Base-by-base conservation (phyloP, 2,113 vertebrate species). In the Rhizomys pruinosus region DNA sequence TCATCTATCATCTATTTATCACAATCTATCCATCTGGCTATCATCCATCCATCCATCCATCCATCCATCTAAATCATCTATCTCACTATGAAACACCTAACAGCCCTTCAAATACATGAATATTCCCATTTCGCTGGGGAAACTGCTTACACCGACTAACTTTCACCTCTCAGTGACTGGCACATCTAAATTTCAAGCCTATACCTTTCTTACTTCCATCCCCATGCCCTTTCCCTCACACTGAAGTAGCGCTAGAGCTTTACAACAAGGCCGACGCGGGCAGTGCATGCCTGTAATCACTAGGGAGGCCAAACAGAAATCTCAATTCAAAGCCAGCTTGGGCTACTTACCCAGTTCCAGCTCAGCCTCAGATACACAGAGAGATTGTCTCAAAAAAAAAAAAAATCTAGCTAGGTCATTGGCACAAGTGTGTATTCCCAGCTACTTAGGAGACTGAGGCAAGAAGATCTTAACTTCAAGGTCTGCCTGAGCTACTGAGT, bases 21-120 rank as follows among this genome's bases (percentile, higher is more conserved):
- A n/a, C n/a, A n/a, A n/a, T 52, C 47, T 52, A 52, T 11, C 47
- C 11, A 52, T 52, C 11, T 52, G 6, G 6, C 47, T 52, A 52
- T 52, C 47, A 52, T 52, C 47, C 11, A 52, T n/a, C n/a, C n/a
- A n/a, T n/a, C n/a, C n/a, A n/a, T n/a, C n/a, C n/a, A n/a, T n/a
- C n/a, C n/a, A n/a, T n/a, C n/a, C n/a, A n/a, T n/a, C n/a, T n/a
- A n/a, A n/a, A n/a, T n/a, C n/a, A n/a, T 74, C 72, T 15, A 63
- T 37, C n/a, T 81, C 68, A 94, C 29, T 89, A 85, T 29, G 57
- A 81, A 95, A 42, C 3, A 80, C 42, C 77, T 37, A 64, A 57
- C 16, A 84, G 27, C 23, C 61, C 78, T 89, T 81, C 29, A 52
- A 78, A 76, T 44, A 89, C 47, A 77, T 76, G 44, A 76, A 27